A percentile compares a stretch with the other conserved stretches of the same genome.
These are phyloP conservation scores for Diorhabda elongata DNA, from an alignment of 1,140 invertebrate species.

Conservation along the genomic window DNA sequence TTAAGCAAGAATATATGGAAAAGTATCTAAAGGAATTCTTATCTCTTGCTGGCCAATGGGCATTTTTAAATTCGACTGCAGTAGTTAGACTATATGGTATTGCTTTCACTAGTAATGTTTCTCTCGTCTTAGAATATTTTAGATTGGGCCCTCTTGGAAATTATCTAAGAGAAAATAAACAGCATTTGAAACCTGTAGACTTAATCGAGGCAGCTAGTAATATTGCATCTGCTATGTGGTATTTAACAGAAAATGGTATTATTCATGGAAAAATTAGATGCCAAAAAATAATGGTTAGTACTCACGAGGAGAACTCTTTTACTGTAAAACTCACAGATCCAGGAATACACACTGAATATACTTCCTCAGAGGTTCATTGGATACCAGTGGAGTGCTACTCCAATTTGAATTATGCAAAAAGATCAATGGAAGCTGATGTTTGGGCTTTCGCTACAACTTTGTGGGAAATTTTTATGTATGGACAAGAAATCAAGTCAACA, in stretches of 20 bases:
- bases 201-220: constrained; percentile 73
- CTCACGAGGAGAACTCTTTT: constrained; percentile 63
- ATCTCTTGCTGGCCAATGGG: constrained; percentile 69
- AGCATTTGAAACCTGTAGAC: constrained; percentile 61
- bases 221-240: constrained; percentile 75
- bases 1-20: constrained; percentile 60
- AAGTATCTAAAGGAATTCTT: constrained; percentile 67
- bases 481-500: constrained; percentile 49
- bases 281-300: constrained; percentile 71
- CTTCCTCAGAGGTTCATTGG: constrained; percentile 70
- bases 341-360: constrained; percentile 57
- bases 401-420: constrained; percentile 61
- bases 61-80: constrained; percentile 66
- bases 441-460: constrained; percentile 87
- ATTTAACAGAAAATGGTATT: constrained; percentile 72
- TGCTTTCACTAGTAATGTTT: constrained; percentile 64
- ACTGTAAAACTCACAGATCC: constrained; percentile 77
- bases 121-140: constrained; percentile 77
- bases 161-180: constrained; percentile 59
- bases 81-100: constrained; percentile 74
- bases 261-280: constrained; percentile 84
- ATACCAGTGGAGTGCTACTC: constrained; percentile 74
- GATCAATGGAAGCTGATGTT: constrained; percentile 63
- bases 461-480: constrained; percentile 86
- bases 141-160: constrained; percentile 70